Base-by-base conservation (phyloP, 1,140 invertebrate genomes). In the Plodia interpunctella region DNA sequence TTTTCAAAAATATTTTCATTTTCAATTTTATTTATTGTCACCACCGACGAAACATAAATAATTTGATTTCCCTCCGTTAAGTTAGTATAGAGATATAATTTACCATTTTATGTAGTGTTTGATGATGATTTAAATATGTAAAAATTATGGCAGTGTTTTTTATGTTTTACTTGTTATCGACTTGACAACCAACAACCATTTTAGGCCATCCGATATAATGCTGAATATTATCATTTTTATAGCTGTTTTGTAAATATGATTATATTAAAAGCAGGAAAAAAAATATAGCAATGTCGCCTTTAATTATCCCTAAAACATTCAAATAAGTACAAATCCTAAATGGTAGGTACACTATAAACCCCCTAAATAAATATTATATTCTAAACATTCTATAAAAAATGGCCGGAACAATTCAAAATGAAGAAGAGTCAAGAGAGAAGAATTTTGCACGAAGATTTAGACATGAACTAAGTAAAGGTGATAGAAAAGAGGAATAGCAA, bases 351-450 rank as follows among this genome's bases (percentile, higher is more conserved):
- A 63, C 62, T 60, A 60, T 62, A 51, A 61, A 54, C 55, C 19
- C 30, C 38, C 50, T 66, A 58, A 73, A 52, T 57, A 65, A 66
- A 65, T 62, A 62, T 66, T 71, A 57, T 65, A 66, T 51, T 72
- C 70, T 72, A 72, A 68, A 72, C 62, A 66, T 67, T 73, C 79
- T 87, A 85, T 79, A 72, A 71, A 85, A 87, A 85, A 87, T 87
- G 84, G 84, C 78, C 84, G 84, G 84, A 85, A 81, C 74, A 66
- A 80, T 85, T 83, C 66, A 80, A 85, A 83, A 79, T 63, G 58
- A 55, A 61, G 56, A 25, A 25, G 2, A 62, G 53, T 51, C 20
- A 32, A 28, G 4, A 5, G 9, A 28, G 28, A 38, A 13, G 35
- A 13, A 38, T n/a, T 11, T 5, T 9, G 13, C 15, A 15, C 10